These are phyloP conservation scores for Sebastolobus alascanus DNA, from an alignment of 2,797 vertebrate genomes.

Conservation along the genomic window DNA sequence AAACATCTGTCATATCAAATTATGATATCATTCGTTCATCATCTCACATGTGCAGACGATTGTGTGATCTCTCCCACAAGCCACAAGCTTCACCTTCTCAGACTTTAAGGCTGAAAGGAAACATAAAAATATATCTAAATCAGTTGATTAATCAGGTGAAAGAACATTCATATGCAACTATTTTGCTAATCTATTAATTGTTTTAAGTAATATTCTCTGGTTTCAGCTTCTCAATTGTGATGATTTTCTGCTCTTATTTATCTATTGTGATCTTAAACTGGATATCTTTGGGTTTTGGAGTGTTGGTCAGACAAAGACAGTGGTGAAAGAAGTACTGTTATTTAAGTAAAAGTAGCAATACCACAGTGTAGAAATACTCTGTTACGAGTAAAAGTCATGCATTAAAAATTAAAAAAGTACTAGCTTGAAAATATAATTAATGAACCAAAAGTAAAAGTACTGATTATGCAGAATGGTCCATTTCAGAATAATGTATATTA, in stretches of 20 bases:
- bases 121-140: neutral
- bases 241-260: neutral
- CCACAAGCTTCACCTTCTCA: constrained; percentile 89
- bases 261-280: no score
- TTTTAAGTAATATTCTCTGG: neutral
- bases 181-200: neutral
- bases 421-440: no score
- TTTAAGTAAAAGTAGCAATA: no score
- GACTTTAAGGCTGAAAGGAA: constrained; percentile 88
- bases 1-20: neutral
- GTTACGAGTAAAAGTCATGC: no score
- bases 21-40: neutral
- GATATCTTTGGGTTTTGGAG: no score
- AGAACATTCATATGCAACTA: neutral
- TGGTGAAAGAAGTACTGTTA: no score
- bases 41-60: constrained; percentile 91
- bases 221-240: neutral
- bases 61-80: constrained; percentile 93
- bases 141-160: neutral
- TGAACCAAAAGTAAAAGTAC: no score
- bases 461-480: no score
- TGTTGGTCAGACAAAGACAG: no score
- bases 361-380: no score
- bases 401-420: no score
- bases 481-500: no score